phyloP scores from a whole-genome alignment of 2,797 vertebrate genomes.

The Neopelma chrysocephalum region DNA sequence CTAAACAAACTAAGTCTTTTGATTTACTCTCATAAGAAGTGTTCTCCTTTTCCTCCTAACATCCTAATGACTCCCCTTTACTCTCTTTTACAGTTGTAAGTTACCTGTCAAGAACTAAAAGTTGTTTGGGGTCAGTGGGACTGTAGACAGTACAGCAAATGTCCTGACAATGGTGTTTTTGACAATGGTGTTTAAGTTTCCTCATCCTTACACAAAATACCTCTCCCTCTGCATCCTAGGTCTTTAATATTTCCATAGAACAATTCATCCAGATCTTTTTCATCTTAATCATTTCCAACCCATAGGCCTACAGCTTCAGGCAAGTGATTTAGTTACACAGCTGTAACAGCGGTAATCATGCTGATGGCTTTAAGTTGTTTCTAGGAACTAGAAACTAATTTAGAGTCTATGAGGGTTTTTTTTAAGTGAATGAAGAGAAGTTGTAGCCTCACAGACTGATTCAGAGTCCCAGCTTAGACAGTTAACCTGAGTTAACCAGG shows the following conservation, averaged over 20 bases:
- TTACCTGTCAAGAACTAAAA: neutral
- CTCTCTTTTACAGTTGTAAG: neutral
- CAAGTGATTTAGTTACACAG: neutral
- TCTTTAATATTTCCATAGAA: neutral
- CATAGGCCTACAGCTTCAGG: neutral
- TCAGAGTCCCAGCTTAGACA: neutral
- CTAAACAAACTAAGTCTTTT: slow-evolving; percentile 6
- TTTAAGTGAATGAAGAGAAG: neutral
- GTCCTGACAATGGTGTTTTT: neutral
- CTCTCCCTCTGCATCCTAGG: neutral
- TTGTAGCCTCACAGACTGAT: neutral
- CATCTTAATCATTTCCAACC: neutral
- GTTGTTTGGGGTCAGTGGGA: neutral
- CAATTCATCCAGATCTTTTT: neutral
- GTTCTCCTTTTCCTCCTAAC: neutral
- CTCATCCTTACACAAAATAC: neutral
- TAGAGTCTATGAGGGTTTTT: neutral
- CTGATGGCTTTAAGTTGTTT: neutral
- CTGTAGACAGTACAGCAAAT: neutral
- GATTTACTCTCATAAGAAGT: neutral
- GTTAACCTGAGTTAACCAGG: neutral
- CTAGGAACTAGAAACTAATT: neutral
- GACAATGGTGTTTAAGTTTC: neutral
- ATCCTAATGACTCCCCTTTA: neutral
- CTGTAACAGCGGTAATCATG: neutral